Evolutionary conservation across 2,113 vertebrate species (phyloP).

Genomic region (Balaenoptera acutorostrata): DNA sequence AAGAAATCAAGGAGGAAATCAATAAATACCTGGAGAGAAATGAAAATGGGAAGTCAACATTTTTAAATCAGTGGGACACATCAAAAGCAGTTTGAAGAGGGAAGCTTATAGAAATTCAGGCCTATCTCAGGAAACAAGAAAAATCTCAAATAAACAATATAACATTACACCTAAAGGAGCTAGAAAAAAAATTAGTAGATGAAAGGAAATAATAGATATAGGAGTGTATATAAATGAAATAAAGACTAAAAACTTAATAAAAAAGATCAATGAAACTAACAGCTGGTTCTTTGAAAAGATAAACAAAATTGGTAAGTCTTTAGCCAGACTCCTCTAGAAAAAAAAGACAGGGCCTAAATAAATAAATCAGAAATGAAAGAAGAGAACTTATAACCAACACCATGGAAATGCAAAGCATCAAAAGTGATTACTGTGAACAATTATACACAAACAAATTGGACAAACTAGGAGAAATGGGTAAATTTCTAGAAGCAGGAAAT

Average conservation of each 20-base stretch:
- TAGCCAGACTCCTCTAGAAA: not conserved
- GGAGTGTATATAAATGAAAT: not conserved
- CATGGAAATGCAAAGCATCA: not conserved
- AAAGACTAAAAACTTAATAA: not conserved
- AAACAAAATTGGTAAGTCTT: not conserved
- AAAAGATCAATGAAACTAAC: not conserved
- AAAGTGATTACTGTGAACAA: not conserved
- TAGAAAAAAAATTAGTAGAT: not conserved
- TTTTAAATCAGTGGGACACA: not conserved
- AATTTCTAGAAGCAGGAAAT: not conserved
- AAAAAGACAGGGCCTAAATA: not conserved
- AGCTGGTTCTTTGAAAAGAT: not conserved
- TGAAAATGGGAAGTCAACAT: not conserved
- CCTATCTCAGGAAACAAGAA: not conserved
- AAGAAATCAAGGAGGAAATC: not conserved
- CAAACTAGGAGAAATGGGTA: not conserved
- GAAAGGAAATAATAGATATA: not conserved
- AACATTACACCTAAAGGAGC: not conserved
- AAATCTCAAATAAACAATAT: not conserved
- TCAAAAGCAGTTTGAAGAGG: not conserved
- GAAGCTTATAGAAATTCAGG: not conserved
- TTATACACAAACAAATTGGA: not conserved
- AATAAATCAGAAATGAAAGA: not conserved
- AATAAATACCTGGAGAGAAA: not conserved
- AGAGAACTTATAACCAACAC: not conserved